Percentiles rank a stretch among this genome's conserved stretches.
Evolutionary conservation across 1,140 invertebrate species (phyloP).

Genomic region (Diorhabda carinulata): DNA sequence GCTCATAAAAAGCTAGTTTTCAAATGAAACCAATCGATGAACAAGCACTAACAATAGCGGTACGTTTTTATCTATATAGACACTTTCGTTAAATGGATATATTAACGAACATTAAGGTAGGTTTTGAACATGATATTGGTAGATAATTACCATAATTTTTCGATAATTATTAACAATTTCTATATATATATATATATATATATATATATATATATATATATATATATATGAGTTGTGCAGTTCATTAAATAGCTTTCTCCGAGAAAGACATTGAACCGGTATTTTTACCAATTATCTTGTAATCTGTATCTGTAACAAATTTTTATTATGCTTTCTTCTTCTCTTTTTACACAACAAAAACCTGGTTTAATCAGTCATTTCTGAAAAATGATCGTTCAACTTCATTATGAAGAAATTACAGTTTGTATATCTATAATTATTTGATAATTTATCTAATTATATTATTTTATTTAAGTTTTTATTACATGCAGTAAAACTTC

Average conservation of each 20-base stretch:
- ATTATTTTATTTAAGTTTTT: too few relatives aligned
- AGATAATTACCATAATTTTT: background rate
- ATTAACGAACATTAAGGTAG: background rate
- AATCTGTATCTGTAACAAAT: constrained; percentile 2
- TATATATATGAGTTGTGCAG: background rate
- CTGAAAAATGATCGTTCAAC: background rate
- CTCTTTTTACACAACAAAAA: background rate
- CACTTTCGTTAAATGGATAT: background rate
- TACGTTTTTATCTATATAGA: too few relatives aligned
- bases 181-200: background rate
- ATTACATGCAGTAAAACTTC: too few relatives aligned
- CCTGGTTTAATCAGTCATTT: background rate
- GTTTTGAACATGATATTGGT: background rate
- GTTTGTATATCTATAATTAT: too few relatives aligned
- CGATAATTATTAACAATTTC: background rate
- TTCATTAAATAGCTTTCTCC: constrained; percentile 1
- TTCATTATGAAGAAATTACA: constrained; percentile 1
- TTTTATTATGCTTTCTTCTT: background rate
- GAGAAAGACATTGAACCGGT: background rate
- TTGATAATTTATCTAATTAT: too few relatives aligned
- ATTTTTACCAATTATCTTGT: constrained; percentile 3
- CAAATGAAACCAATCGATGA: too few relatives aligned
- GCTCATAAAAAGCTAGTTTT: too few relatives aligned
- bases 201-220: background rate
- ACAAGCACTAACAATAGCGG: too few relatives aligned